phyloP scores from a whole-genome alignment of 2,113 vertebrate species.

The Gymnarchus niloticus region DNA sequence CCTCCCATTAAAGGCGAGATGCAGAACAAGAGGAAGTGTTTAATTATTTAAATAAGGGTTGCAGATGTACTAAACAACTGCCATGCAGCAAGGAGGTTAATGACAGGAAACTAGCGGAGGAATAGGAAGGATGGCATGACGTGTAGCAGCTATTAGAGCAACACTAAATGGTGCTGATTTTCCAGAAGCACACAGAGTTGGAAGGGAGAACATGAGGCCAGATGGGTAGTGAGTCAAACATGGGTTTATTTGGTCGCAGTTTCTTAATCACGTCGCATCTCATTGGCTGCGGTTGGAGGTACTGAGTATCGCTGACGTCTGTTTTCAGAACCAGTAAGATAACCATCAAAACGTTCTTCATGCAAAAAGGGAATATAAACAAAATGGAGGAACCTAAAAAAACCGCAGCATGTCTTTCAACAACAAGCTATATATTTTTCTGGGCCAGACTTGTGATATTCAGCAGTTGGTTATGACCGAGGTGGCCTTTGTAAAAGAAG shows the following conservation, averaged over 20 bases:
- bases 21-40: conserved; percentile 25
- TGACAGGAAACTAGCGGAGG: conserved; percentile 38
- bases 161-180: conserved; percentile 38
- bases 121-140: conserved; percentile 33
- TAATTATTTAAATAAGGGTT: conserved; percentile 32
- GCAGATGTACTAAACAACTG: conserved; percentile 23
- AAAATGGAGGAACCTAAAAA: not conserved
- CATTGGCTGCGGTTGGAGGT: not conserved
- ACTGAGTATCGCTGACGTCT: not conserved
- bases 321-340: not conserved
- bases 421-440: not conserved
- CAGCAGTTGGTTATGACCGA: not conserved
- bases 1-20: conserved; percentile 17
- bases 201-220: not conserved
- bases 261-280: not conserved
- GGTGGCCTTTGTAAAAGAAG: no score
- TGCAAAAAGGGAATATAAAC: not conserved
- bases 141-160: conserved; percentile 36
- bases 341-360: not conserved
- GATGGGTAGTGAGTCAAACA: not conserved
- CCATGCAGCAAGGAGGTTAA: conserved; percentile 31
- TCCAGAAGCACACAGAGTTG: conserved; percentile 3
- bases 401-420: not conserved
- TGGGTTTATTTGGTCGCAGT: conserved; percentile 10
- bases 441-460: no score